Conservation (phyloP, 1,140 invertebrate genomes). For the Odontomachus brunneus region DNA sequence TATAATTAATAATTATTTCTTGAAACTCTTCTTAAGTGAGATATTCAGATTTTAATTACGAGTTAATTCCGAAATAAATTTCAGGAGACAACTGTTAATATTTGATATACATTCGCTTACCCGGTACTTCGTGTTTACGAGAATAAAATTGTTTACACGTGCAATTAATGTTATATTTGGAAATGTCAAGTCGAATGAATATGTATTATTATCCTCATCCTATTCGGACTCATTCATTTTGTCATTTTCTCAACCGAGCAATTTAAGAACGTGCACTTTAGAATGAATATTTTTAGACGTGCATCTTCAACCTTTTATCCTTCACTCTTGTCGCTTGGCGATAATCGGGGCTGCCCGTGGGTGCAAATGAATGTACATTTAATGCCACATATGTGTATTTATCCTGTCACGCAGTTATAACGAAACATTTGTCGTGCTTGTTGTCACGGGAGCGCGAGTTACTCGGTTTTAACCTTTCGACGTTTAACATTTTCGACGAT, state of each 20-base stretch:
- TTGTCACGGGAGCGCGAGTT: not conserved
- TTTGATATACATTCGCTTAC: too few species aligned
- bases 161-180: too few species aligned
- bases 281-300: not conserved
- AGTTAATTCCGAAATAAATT: too few species aligned
- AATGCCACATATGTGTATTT: not conserved
- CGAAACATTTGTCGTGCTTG: not conserved
- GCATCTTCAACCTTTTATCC: not conserved
- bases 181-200: too few species aligned
- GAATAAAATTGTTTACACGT: too few species aligned
- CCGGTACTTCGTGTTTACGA: too few species aligned
- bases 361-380: not conserved
- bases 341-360: not conserved
- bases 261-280: not conserved
- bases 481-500: conserved; percentile 12
- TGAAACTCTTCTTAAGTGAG: too few species aligned
- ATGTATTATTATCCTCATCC: too few species aligned
- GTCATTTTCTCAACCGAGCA: not conserved
- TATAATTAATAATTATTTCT: too few species aligned
- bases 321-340: too few species aligned
- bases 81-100: too few species aligned
- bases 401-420: not conserved
- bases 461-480: not conserved
- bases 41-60: too few species aligned
- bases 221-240: not conserved